Conservation (phyloP, 1,140 invertebrate genomes). For the Triops longicaudatus region DNA sequence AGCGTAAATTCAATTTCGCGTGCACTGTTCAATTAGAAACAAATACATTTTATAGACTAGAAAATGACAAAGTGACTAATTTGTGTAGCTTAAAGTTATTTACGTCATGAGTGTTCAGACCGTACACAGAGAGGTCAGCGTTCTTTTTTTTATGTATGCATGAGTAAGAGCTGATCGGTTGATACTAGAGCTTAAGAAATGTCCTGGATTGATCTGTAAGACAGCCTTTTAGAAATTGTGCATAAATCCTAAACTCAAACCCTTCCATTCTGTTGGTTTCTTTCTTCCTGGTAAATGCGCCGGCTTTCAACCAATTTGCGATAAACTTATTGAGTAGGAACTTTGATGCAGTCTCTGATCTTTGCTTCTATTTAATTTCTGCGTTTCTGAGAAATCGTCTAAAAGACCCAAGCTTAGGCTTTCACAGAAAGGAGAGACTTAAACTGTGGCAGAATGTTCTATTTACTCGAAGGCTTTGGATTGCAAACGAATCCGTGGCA, state of each 20-base stretch:
- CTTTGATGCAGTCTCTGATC: not conserved
- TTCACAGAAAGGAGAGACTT: too few species aligned
- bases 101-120: too few species aligned
- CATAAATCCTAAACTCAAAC: not conserved
- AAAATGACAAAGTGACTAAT: not conserved
- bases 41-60: not conserved
- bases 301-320: not conserved
- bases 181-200: too few species aligned
- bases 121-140: too few species aligned
- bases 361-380: not conserved
- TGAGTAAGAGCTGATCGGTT: too few species aligned
- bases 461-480: too few species aligned
- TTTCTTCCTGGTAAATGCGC: not conserved
- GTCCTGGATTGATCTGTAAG: too few species aligned
- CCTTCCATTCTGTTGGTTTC: not conserved
- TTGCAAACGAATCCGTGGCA: too few species aligned
- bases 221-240: not conserved
- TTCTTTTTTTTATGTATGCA: too few species aligned
- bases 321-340: not conserved
- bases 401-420: not conserved
- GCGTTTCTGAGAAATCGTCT: not conserved
- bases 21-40: conserved; percentile 18
- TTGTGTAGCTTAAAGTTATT: too few species aligned
- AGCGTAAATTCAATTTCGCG: conserved; percentile 26
- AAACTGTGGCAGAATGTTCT: too few species aligned